Conservation (phyloP, 1,140 invertebrate species). For the Cryptotermes secundus region DNA sequence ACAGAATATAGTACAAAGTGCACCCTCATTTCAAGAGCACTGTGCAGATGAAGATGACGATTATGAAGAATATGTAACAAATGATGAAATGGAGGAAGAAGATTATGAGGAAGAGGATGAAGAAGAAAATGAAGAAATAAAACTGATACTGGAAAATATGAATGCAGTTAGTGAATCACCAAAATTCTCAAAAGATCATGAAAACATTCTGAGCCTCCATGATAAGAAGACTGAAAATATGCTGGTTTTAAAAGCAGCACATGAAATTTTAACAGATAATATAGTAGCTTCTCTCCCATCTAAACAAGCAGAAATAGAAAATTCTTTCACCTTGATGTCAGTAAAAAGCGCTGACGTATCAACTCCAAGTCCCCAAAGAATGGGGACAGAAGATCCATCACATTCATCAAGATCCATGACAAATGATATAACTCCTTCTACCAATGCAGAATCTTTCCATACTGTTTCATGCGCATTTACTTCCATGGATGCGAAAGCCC, state of each 20-base stretch:
- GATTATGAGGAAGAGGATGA: conserved; percentile 36
- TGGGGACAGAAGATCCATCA: neutral
- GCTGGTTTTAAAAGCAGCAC: neutral
- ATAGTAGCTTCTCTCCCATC: neutral
- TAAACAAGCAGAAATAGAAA: neutral
- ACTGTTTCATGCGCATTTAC: neutral
- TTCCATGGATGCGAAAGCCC: neutral
- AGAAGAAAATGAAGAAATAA: conserved; percentile 44
- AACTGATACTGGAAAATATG: conserved; percentile 40
- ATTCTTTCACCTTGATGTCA: neutral
- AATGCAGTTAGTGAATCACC: conserved; percentile 50
- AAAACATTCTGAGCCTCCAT: neutral
- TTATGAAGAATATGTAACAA: conserved; percentile 46
- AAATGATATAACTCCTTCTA: neutral
- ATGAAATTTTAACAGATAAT: neutral
- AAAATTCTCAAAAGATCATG: conserved; percentile 25
- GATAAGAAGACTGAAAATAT: neutral
- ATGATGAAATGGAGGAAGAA: conserved; percentile 53
- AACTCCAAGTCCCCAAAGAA: neutral
- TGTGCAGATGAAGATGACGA: conserved; percentile 30
- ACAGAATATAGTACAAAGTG: neutral
- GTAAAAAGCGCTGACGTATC: too few relatives aligned
- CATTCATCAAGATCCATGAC: neutral
- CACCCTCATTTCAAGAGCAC: neutral
- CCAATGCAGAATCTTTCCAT: neutral